phyloP scores from a whole-genome alignment of 2,888 invertebrate species.

The Ethmia dodecea region DNA sequence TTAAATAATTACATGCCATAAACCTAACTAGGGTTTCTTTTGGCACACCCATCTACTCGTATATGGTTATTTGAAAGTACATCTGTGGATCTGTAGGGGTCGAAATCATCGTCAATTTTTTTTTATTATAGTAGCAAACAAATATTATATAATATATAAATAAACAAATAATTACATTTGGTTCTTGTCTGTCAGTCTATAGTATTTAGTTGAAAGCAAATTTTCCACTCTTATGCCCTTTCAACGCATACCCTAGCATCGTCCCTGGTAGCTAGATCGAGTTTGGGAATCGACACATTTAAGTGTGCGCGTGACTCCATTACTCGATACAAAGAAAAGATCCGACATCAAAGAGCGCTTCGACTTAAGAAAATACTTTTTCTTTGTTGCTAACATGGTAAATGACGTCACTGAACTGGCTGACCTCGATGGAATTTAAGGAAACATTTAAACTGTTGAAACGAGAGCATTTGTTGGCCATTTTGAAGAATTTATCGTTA shows the following conservation, averaged over 20 bases:
- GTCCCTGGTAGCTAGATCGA: slow-evolving; percentile 31
- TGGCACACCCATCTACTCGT: no score
- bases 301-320: slow-evolving; percentile 59
- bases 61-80: not conserved
- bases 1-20: no score
- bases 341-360: slow-evolving; percentile 38
- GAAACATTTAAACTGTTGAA: no score
- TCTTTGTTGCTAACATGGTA: slow-evolving; percentile 20
- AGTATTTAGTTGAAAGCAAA: not conserved
- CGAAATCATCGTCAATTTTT: not conserved
- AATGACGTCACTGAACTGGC: no score
- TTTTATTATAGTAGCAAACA: not conserved
- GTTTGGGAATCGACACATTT: slow-evolving; percentile 53
- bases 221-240: not conserved
- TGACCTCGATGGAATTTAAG: no score
- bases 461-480: no score
- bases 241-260: not conserved
- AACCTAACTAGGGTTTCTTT: no score
- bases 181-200: not conserved
- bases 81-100: not conserved
- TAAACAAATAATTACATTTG: not conserved
- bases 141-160: not conserved
- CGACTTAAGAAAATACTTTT: slow-evolving; percentile 19
- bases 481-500: no score
- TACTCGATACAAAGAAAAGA: slow-evolving; percentile 44